These are phyloP conservation scores for Ataeniobius toweri DNA, from an alignment of 2,797 vertebrate genomes.

Conservation along the genomic window DNA sequence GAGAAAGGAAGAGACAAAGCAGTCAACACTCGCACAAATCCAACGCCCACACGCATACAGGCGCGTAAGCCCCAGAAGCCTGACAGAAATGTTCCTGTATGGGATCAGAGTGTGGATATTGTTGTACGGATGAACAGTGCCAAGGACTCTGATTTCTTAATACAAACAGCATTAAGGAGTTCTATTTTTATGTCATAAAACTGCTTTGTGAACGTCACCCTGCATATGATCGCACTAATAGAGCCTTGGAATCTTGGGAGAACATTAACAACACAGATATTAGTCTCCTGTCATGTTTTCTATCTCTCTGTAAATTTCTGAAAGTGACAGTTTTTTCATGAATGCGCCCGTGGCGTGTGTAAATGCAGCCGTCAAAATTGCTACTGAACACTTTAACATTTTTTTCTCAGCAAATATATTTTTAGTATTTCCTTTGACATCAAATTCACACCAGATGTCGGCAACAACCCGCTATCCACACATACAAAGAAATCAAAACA, in stretches of 20 bases:
- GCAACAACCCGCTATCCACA: neutral
- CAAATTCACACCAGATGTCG: neutral
- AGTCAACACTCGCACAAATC: conserved; percentile 20
- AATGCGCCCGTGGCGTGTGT: neutral
- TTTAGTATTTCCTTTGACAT: neutral
- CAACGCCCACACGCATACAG: conserved; percentile 34
- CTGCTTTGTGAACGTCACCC: conserved; percentile 10
- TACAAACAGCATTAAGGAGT: conserved; percentile 1
- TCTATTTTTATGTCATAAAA: neutral
- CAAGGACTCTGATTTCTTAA: conserved; percentile 16
- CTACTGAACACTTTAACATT: neutral
- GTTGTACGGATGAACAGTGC: conserved; percentile 23
- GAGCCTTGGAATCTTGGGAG: neutral
- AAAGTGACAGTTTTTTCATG: neutral
- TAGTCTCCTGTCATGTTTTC: neutral
- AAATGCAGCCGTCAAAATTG: neutral
- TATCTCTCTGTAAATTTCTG: neutral
- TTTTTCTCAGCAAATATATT: neutral
- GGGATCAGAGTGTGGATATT: conserved; percentile 39
- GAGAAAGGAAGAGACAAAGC: conserved; percentile 56
- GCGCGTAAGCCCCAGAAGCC: conserved; percentile 30
- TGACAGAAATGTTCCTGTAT: conserved; percentile 37
- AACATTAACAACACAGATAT: neutral
- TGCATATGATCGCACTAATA: neutral
- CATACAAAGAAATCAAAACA: neutral